Percentiles rank a stretch among this genome's conserved stretches.
Conservation (phyloP, 2,888 invertebrate species). For the Platyscelio sp. region DNA sequence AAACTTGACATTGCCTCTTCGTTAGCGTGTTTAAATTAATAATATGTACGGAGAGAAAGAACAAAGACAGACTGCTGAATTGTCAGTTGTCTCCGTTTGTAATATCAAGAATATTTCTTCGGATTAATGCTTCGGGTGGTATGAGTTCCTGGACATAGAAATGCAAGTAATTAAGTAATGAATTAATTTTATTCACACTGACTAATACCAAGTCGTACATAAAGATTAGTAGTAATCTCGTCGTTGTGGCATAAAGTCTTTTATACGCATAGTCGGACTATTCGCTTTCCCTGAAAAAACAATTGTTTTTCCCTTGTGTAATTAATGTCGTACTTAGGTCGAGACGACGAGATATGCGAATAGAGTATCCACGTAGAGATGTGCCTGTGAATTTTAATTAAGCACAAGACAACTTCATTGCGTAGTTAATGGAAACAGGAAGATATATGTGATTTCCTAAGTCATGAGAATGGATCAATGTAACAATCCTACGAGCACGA, state of each 20-base stretch:
- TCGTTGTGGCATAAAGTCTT: slow-evolving; percentile 72
- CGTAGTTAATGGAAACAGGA: slow-evolving; percentile 62
- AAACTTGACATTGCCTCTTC: background rate
- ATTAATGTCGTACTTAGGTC: slow-evolving; percentile 72
- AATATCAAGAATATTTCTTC: slow-evolving; percentile 5
- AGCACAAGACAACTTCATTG: slow-evolving; percentile 70
- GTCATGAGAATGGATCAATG: slow-evolving; percentile 58
- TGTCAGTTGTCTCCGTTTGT: slow-evolving; percentile 15
- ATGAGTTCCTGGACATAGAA: slow-evolving; percentile 39
- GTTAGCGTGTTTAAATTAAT: background rate
- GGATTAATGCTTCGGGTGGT: slow-evolving; percentile 47
- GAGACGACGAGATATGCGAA: slow-evolving; percentile 71
- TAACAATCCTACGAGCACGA: too few species aligned
- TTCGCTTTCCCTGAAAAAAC: slow-evolving; percentile 64
- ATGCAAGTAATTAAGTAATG: slow-evolving; percentile 66
- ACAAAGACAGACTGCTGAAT: slow-evolving; percentile 8
- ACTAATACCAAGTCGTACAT: slow-evolving; percentile 71
- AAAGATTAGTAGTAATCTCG: slow-evolving; percentile 72
- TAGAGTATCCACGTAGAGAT: slow-evolving; percentile 67
- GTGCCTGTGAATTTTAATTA: slow-evolving; percentile 71
- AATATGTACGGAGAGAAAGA: background rate
- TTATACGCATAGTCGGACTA: slow-evolving; percentile 69
- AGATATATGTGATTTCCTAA: slow-evolving; percentile 63
- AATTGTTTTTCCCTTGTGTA: slow-evolving; percentile 71
- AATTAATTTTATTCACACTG: slow-evolving; percentile 69